Evolutionary conservation across 2,797 vertebrate species (phyloP), one percentile per base, ranked within the genome.

Genomic region (Thunnus albacares): DNA sequence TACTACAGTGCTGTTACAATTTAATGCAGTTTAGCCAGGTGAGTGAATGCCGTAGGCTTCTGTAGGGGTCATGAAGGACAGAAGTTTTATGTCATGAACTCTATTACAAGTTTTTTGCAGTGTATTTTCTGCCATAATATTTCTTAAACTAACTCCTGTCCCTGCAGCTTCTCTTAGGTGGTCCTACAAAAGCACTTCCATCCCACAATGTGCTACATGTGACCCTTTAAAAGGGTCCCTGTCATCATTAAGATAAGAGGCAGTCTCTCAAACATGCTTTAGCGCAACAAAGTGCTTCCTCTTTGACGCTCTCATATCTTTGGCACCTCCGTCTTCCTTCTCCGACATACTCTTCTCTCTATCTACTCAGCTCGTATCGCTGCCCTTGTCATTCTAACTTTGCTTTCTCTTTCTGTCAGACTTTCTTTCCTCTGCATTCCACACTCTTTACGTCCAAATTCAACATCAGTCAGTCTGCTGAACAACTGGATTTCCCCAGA

Each of bases 211-310:
- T 75, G 84, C 88, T 89, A 81, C 82, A 84, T 83, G 73, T 90
- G 94, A 94, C 93, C 95, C 93, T 92, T 94, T 94, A 90, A 95
- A 95, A 95, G 93, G 92, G 87, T 93, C 89, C 77, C 85, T 93
- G 92, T 94, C 90, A 90, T 95, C 93, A 95, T 96, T 95, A 93
- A 95, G 95, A 96, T 96, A 95, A 95, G 86, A 85, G 70, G 63
- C 85, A 61, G 84, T 90, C 94, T 93, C 92, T 95, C 91, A 90
- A 87, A 93, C 84, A 84, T 92, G 86, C 93, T 94, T 89, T 79
- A 93, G 89, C 77, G 87, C 81, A 87, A 96, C 95, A 96, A 96
- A 96, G 95, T 95, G 93, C 87, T 87, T 91, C 90, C 93, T 95
- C 94, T 93, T 92, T 87, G 90, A 80, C 84, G 53, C 94, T 93